Base-by-base conservation (phyloP, 1,140 invertebrate species). In the Rhagoletis zephyria region DNA sequence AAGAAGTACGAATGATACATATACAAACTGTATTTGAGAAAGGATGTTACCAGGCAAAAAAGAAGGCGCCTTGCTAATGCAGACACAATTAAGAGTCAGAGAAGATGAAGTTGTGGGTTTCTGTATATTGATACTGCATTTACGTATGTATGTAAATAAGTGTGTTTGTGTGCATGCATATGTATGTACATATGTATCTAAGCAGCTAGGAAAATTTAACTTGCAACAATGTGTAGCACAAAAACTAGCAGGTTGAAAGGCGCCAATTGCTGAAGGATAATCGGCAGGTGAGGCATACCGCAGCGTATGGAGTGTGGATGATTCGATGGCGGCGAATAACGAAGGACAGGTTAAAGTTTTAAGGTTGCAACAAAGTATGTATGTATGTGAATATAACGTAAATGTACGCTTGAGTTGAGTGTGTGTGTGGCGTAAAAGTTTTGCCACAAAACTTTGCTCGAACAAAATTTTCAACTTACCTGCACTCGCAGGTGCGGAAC, bases 401-500 rank as follows among this genome's bases (percentile, higher is more conserved):
- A 30, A 30, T 30, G 30, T 30, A 30, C 30, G 30, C 30, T 30
- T 30, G 30, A 30, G 30, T 30, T 30, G 30, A 30, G 30, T 30
- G 30, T 63, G 61, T 6, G 51, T 14, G 7, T 30, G 74, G 14
- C 70, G n/a, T 48, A 51, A 81, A 81, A 81, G 48, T 81, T 81
- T 81, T 4, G n/a, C 16, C 48, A 56, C 74, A 81, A 81, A 81
- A 5, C 56, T 74, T 74, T 48, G 70, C 48, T 74, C 45, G 30
- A 51, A 74, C 42, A 30, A 74, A 74, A 74, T 14, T 74, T 81
- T n/a, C 51, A 59, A 81, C 74, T 81, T 56, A 81, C 74, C 45
- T 77, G 16, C 51, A 56, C 51, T 56, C 56, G n/a, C 48, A 48
- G 1, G n/a, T 56, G 16, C 19, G 56, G 16, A 81, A 81, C 42